These are phyloP conservation scores for Pholis gunnellus DNA, from an alignment of 2,113 vertebrate species.

Conservation along the genomic window DNA sequence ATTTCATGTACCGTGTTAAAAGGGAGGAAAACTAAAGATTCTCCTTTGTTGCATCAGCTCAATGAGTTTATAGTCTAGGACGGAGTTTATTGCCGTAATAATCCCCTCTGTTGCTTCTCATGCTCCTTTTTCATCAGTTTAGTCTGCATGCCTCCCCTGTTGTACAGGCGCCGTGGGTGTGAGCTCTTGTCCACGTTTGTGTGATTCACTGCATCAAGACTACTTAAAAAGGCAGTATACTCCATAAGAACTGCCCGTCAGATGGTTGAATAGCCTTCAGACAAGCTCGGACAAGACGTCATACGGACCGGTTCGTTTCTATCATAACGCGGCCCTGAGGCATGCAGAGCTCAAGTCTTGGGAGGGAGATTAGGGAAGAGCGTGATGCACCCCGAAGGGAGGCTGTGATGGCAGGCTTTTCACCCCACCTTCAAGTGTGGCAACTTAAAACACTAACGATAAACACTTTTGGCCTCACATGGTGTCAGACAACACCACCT, in stretches of 20 bases:
- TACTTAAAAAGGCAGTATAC: no score
- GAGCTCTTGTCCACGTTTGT: not conserved
- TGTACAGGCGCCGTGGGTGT: not conserved
- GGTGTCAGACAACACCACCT: not conserved
- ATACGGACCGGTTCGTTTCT: not conserved
- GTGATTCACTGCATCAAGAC: not conserved
- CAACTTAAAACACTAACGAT: not conserved
- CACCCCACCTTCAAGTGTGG: not conserved
- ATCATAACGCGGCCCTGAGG: not conserved
- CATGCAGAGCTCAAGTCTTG: not conserved
- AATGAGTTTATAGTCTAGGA: constrained; percentile 20
- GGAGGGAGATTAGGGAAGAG: not conserved
- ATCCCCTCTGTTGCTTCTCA: not conserved
- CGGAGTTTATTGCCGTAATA: constrained; percentile 8
- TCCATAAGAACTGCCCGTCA: not conserved
- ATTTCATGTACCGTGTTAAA: not conserved
- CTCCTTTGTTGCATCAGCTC: constrained; percentile 9
- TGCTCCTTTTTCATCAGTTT: not conserved
- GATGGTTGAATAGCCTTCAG: not conserved
- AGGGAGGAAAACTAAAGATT: not conserved
- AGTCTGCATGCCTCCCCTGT: not conserved
- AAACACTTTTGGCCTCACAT: not conserved
- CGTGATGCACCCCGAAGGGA: no score
- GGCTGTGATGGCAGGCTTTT: no score
- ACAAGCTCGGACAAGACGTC: not conserved